Base-by-base conservation (phyloP, 2,888 invertebrate genomes). In the Heteropelma amictum region DNA sequence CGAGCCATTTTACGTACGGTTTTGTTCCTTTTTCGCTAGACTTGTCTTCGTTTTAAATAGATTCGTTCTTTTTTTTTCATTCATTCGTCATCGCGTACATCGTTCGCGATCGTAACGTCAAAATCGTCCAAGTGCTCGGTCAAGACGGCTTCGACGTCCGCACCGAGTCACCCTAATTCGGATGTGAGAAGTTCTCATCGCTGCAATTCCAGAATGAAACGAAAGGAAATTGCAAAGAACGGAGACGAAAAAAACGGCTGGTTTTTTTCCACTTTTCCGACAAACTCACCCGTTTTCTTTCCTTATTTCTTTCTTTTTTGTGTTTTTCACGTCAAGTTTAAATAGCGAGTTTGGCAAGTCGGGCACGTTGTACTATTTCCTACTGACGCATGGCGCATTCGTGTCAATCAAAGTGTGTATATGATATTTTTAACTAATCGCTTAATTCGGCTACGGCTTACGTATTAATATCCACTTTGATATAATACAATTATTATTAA, bases 331-430 rank as follows among this genome's bases (percentile, higher is more conserved):
- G 40, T 63, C 71, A 45, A 63, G 54, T 77, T 75, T 73, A 78
- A 71, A 69, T 81, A 81, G 84, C 85, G 83, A 85, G 84, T 88
- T 89, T 88, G 88, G 88, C 88, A 88, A 89, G 88, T 88, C 83
- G 82, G 88, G 88, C 87, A 86, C 81, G 80, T 88, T 86, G 86
- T 85, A 88, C 85, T 86, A 86, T 76, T 76, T 49, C 19, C 68
- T 70, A 74, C 61, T 75, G 77, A 78, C 69, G 67, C 67, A 71
- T 71, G 61, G 71, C 71, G 75, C 63, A 76, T 71, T 76, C 63
- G 49, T 67, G 61, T 71, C 49, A 76, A 76, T 72, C 63, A 45
- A 76, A 56, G 72, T 58, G 35, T 58, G 12, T 56, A 5, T 56
- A 56, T 67, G 14, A 49, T 45, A 51, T 69, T 12, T 76, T 30